Conservation (phyloP, 53 echinoderm and acorn worm genomes). For the Holothuria scabra region DNA sequence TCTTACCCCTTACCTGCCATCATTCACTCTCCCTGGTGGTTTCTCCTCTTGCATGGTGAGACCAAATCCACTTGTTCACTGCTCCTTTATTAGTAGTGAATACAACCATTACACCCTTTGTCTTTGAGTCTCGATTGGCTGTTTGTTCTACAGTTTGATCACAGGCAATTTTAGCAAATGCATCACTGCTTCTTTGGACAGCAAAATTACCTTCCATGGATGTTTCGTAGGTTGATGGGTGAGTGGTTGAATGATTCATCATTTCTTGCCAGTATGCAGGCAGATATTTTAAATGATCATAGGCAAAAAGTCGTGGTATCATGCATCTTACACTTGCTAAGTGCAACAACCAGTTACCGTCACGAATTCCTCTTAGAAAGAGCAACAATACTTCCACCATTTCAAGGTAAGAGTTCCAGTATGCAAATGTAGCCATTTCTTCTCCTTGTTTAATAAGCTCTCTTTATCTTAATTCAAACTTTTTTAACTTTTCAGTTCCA, state of each 20-base stretch:
- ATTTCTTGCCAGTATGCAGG: slow-evolving; percentile 70
- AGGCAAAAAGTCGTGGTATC: slow-evolving; percentile 71
- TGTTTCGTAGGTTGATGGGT: slow-evolving; percentile 47
- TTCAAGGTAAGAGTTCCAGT: slow-evolving; percentile 59
- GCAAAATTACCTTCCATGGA: slow-evolving; percentile 60
- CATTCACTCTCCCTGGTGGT: too few relatives aligned
- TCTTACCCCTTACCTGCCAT: too few relatives aligned
- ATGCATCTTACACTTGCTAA: slow-evolving; percentile 55
- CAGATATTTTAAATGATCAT: slow-evolving; percentile 63
- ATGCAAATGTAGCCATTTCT: slow-evolving; percentile 38
- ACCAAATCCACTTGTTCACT: too few relatives aligned
- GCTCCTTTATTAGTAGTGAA: too few relatives aligned
- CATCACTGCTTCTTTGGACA: slow-evolving; percentile 53
- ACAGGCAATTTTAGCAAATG: slow-evolving; percentile 52
- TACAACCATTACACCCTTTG: too few relatives aligned
- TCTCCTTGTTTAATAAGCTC: slow-evolving; percentile 14
- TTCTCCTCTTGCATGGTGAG: too few relatives aligned
- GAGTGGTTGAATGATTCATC: slow-evolving; percentile 40
- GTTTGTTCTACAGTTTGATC: slow-evolving; percentile 71
- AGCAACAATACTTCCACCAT: slow-evolving; percentile 53
- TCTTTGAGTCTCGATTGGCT: background rate
- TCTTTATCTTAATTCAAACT: background rate
- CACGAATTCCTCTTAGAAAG: slow-evolving; percentile 52
- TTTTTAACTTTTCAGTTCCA: slow-evolving; percentile 22
- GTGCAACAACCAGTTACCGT: slow-evolving; percentile 67